Evolutionary conservation across 2,888 invertebrate species (phyloP), one percentile per base, ranked within the genome.

Genomic region (Cantharis nigra): DNA sequence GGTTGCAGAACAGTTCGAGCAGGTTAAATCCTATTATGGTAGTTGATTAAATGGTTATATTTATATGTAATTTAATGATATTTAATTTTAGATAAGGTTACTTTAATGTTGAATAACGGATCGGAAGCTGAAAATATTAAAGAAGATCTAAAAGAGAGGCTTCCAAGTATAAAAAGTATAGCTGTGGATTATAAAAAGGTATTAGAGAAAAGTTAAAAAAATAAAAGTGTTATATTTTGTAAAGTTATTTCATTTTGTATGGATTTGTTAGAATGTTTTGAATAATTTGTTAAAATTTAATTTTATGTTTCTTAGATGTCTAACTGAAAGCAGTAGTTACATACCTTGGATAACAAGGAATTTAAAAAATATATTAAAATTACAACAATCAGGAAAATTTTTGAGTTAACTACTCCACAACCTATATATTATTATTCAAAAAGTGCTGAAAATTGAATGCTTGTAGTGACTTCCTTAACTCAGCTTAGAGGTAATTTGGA

Each of bases 1-100:
- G 71, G 91, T 91, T 78, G 90, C 90, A 23, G 93, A 94, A 7
- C 92, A 94, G 76, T 91, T 91, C 85, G 87, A 90, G 1, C 89
- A 91, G 75, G 90, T 98, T 1, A 91, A 92, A 67, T 89, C 90
- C 71, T 96, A 94, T 88, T 95, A 97, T 90, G 97, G 97, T 97
- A 89, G 89, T 75, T 33, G 16, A 33, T 33, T 33, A 65, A 30
- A 30, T 16, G 13, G 5, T 28, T 14, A 72, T 11, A 65, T 63
- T 14, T n/a, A 23, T 63, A n/a, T 20, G 3, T 30, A 63, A 64
- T 72, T 20, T 71, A 23, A 69, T 23, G n/a, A 69, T 0, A 63
- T 70, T 30, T 71, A 49, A n/a, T 87, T 88, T 65, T 85, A 94
- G 94, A 93, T 89, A 89, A 92, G 81, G 93, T 94, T 0, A 88